These are phyloP conservation scores for Babyrousa celebensis DNA, from an alignment of 2,797 vertebrate species.

Conservation along the genomic window DNA sequence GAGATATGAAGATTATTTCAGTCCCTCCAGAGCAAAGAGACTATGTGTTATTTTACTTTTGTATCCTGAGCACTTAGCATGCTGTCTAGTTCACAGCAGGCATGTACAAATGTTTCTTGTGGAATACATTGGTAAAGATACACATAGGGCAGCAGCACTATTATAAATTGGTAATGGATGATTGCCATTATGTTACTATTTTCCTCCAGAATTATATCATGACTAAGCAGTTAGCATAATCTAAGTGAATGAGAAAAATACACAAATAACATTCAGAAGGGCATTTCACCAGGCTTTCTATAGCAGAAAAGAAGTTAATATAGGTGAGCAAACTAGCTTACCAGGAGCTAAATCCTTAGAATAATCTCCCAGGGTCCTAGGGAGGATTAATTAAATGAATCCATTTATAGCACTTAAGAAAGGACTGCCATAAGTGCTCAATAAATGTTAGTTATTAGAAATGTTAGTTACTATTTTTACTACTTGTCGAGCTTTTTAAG, in stretches of 20 bases:
- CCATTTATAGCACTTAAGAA: background rate
- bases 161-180: background rate
- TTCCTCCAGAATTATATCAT: background rate
- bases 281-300: background rate
- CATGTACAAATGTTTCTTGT: background rate
- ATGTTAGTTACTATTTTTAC: background rate
- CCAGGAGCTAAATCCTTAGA: background rate
- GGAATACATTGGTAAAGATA: background rate
- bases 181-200: background rate
- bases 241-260: background rate
- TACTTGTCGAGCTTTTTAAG: background rate
- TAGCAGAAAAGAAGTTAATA: background rate
- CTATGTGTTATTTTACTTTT: background rate
- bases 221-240: background rate
- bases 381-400: background rate
- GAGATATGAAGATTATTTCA: background rate
- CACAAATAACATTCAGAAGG: background rate
- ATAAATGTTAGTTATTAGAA: constrained; percentile 6
- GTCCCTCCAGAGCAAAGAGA: background rate
- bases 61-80: background rate
- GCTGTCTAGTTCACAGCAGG: background rate
- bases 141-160: background rate
- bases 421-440: background rate
- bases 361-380: background rate
- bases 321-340: background rate